phyloP scores from a whole-genome alignment of 2,888 invertebrate genomes.

The Ethmia dodecea region DNA sequence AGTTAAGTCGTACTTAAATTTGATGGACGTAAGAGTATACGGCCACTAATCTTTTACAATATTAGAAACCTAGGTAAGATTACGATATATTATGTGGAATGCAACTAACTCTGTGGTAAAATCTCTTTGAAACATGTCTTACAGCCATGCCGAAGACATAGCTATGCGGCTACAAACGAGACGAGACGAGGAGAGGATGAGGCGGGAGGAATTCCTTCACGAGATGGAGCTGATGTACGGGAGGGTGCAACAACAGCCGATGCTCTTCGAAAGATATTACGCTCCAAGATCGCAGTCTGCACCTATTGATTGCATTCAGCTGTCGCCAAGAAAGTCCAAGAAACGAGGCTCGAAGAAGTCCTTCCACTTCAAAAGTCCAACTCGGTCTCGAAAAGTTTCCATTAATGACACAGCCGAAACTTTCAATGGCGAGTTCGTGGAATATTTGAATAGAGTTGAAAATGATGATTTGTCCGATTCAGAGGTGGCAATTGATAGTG shows the following conservation, averaged over 20 bases:
- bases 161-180: conserved; percentile 81
- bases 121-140: conserved; percentile 9
- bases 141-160: conserved; percentile 81
- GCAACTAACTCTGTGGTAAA: neutral
- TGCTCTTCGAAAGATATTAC: conserved; percentile 83
- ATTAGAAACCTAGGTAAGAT: conserved; percentile 74
- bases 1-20: too few species aligned
- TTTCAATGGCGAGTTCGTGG: conserved; percentile 46
- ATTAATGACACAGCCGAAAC: conserved; percentile 54
- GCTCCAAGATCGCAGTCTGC: conserved; percentile 67
- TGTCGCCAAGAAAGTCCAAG: conserved; percentile 60
- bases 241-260: conserved; percentile 82
- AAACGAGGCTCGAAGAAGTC: conserved; percentile 38
- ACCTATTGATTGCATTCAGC: conserved; percentile 43
- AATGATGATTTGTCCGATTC: conserved; percentile 52
- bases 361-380: conserved; percentile 43
- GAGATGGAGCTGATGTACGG: conserved; percentile 86
- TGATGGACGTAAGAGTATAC: too few species aligned
- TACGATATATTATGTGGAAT: conserved; percentile 14
- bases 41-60: too few species aligned
- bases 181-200: conserved; percentile 81
- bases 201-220: conserved; percentile 81
- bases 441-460: conserved; percentile 54
- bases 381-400: conserved; percentile 52
- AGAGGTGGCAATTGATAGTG: conserved; percentile 40